Base-by-base conservation (phyloP, 2,113 vertebrate species). In the Phoxinus phoxinus region DNA sequence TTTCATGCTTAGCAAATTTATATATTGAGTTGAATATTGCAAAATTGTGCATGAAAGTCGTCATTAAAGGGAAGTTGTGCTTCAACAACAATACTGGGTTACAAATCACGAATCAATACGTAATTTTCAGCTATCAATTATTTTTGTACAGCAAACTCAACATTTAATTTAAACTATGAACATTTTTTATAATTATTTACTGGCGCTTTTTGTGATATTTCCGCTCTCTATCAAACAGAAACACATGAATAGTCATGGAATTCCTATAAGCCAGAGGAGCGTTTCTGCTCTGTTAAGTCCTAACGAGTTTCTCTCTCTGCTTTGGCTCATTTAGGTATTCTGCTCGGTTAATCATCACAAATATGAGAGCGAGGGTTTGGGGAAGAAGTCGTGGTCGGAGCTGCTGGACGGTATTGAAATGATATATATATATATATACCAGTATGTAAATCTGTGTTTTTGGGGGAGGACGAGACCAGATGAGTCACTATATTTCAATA, bases 201-300 rank as follows among this genome's bases (percentile, higher is more conserved):
- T n/a, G 3, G 46, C 37, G 75, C 75, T 41, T 78, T 61, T 67
- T 46, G 56, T 15, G 6, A 46, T 74, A 19, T 13, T 48, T 87
- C 86, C 65, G 35, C 12, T 73, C 61, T 67, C n/a, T 32, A 46
- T 87, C 37, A 86, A 89, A 80, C 56, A 79, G 46, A 85, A 83
- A 85, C 76, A 89, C 81, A 88, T 11, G 83, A 79, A 85, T 84
- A 80, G 85, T 65, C 32, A 25, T 81, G 86, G 86, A 90, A 87
- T 92, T 88, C 88, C 78, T 88, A 91, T 89, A 92, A 90, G 93
- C 90, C 91, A 90, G 89, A 90, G 90, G 91, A 94, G 86, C 85
- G 87, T 94, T 95, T 95, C 93, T 92, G 92, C 93, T 95, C 92
- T 93, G 93, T 95, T 96, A 97, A 96, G 95, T 96, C 95, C 92